phyloP scores from a whole-genome alignment of 2,797 vertebrate species.

The Centropyge bicolor region DNA sequence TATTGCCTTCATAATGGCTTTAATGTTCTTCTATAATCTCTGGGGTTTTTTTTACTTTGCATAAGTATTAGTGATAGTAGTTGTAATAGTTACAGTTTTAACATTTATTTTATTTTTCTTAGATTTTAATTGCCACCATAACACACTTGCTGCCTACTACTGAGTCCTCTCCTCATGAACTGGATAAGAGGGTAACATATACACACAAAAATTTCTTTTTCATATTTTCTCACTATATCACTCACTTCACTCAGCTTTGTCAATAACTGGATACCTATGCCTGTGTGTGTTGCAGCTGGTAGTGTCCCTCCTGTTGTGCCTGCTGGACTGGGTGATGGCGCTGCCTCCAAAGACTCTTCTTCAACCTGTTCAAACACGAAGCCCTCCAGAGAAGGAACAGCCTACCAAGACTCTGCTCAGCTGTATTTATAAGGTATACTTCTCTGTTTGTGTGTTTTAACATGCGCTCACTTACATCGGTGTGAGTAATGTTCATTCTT shows the following conservation, averaged over 20 bases:
- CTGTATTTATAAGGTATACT: slow-evolving; percentile 94
- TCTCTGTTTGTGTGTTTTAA: background rate
- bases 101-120: slow-evolving; percentile 19
- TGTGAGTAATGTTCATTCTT: background rate
- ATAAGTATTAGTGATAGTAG: too few relatives aligned
- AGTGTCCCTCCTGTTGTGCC: slow-evolving; percentile 95
- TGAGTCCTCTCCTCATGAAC: slow-evolving; percentile 94
- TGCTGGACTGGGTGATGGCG: slow-evolving; percentile 99
- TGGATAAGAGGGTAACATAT: slow-evolving; percentile 94
- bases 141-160: slow-evolving; percentile 93
- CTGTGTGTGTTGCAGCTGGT: slow-evolving; percentile 87
- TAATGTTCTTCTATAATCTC: background rate
- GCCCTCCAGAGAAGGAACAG: slow-evolving; percentile 90
- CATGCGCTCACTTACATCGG: background rate
- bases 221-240: background rate
- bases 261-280: background rate
- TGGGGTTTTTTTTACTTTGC: background rate
- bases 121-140: slow-evolving; percentile 98
- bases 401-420: slow-evolving; percentile 94
- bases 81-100: too few relatives aligned
- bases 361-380: slow-evolving; percentile 89
- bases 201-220: background rate
- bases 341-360: slow-evolving; percentile 94
- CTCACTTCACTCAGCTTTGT: background rate
- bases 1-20: background rate